phyloP scores from a whole-genome alignment of 2,888 invertebrate genomes.

The Cephus pulcher region DNA sequence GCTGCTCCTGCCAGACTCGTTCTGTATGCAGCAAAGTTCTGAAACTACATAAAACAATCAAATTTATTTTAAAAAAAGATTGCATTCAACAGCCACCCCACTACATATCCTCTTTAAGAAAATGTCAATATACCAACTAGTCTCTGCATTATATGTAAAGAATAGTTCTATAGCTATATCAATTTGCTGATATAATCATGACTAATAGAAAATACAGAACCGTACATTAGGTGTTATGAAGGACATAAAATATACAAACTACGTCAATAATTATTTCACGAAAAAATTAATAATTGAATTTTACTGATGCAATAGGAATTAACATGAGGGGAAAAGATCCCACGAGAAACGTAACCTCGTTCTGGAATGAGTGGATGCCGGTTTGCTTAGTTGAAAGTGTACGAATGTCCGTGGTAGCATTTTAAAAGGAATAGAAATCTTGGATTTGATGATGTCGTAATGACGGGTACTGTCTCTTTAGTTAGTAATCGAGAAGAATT shows the following conservation, averaged over 20 bases:
- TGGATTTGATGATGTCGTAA: neutral
- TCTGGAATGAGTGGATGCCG: neutral
- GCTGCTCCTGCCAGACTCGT: slow-evolving; percentile 36
- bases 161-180: neutral
- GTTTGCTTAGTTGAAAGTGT: neutral
- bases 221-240: neutral
- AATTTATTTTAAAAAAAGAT: neutral
- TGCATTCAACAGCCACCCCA: too few species aligned
- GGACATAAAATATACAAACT: neutral
- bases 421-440: neutral
- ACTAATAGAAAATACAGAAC: neutral
- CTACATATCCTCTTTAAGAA: too few species aligned
- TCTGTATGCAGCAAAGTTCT: slow-evolving; percentile 51
- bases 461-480: slow-evolving; percentile 24
- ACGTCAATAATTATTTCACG: neutral
- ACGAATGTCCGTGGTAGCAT: neutral
- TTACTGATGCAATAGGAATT: neutral
- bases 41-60: slow-evolving; percentile 37
- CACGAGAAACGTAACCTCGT: slow-evolving; percentile 43
- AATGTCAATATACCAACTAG: too few species aligned
- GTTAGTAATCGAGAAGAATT: slow-evolving; percentile 48
- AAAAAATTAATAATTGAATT: slow-evolving; percentile 2
- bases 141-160: too few species aligned
- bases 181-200: neutral
- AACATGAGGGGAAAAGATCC: slow-evolving; percentile 21